A percentile compares a stretch with the other conserved stretches of the same genome.
Conservation (phyloP, 2,888 invertebrate genomes). For the Xestia ashworthii region DNA sequence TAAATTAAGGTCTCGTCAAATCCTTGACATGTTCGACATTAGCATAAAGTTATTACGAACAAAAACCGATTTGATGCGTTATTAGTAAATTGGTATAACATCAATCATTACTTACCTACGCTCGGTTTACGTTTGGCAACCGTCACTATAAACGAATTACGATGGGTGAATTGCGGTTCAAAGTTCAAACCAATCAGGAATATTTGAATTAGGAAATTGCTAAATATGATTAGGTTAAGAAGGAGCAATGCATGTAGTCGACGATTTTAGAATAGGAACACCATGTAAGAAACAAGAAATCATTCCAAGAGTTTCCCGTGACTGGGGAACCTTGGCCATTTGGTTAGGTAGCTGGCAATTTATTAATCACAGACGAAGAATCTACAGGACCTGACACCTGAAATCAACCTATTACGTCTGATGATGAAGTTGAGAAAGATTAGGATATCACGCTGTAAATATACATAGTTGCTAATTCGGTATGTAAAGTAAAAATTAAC, state of each 20-base stretch:
- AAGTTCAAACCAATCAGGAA: conserved; percentile 37
- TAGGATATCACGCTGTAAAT: too few species aligned
- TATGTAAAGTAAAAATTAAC: too few species aligned
- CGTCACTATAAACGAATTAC: conserved; percentile 34
- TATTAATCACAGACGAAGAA: too few species aligned
- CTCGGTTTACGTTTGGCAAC: conserved; percentile 18
- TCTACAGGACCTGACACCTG: background rate
- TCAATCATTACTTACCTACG: conserved; percentile 57
- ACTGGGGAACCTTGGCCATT: background rate
- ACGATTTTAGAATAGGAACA: background rate
- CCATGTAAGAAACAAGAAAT: background rate
- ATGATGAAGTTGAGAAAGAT: background rate
- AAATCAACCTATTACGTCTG: background rate
- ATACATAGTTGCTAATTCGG: background rate
- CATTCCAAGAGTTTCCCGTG: background rate
- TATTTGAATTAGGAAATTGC: conserved; percentile 24
- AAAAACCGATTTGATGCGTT: conserved; percentile 67
- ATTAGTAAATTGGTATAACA: conserved; percentile 63
- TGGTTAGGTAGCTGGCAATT: background rate
- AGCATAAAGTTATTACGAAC: conserved; percentile 68
- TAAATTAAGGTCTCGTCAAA: conserved; percentile 72
- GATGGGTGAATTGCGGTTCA: conserved; percentile 24
- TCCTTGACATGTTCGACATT: conserved; percentile 63
- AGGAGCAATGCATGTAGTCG: background rate
- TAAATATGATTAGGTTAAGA: background rate